Evolutionary conservation across 1,140 invertebrate species (phyloP).

Genomic region (Eurosta solidaginis): DNA sequence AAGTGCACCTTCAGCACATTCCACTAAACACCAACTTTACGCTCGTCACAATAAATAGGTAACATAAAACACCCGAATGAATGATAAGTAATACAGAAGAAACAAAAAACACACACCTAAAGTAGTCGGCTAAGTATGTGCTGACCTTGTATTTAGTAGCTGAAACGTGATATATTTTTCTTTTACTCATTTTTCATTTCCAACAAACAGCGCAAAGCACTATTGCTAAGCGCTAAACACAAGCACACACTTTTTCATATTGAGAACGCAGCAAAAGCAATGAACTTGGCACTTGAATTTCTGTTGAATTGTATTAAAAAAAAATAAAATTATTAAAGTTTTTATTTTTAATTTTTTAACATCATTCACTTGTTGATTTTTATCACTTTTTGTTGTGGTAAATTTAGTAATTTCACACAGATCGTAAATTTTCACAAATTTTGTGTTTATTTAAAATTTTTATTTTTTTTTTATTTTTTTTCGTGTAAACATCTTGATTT

Average conservation of each 20-base stretch:
- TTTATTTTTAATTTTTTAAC: background rate
- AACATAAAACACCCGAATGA: background rate
- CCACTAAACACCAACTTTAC: background rate
- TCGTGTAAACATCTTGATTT: no score
- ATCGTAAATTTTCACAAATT: no score
- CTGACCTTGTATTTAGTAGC: slow-evolving; percentile 16
- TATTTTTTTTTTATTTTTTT: no score
- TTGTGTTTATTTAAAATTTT: no score
- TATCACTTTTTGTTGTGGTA: background rate
- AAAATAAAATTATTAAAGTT: background rate
- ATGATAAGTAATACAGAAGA: no score
- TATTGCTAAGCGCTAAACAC: no score
- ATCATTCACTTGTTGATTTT: background rate
- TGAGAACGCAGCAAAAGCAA: background rate
- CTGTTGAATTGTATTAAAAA: background rate
- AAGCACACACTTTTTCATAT: background rate
- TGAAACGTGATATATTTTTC: background rate
- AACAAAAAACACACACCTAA: no score
- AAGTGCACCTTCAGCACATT: background rate
- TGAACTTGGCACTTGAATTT: background rate
- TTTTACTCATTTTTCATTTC: no score
- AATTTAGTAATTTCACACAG: background rate
- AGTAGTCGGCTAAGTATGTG: no score
- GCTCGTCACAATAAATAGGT: no score
- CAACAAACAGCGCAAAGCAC: no score